Conservation (phyloP, 1,140 invertebrate genomes). For the Thaumetopoea pityocampa region DNA sequence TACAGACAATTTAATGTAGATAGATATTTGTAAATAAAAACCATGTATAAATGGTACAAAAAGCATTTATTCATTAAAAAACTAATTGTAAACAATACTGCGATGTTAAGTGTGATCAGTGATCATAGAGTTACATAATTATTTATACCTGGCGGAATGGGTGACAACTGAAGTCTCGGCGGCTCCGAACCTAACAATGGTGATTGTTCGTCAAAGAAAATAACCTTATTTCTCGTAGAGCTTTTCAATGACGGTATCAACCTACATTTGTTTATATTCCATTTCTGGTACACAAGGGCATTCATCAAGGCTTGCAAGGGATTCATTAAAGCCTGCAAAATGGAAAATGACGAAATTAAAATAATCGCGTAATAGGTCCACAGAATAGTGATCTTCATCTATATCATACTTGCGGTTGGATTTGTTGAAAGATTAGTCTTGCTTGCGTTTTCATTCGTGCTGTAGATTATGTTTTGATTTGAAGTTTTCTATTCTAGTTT, state of each 20-base stretch:
- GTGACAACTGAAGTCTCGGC: slow-evolving; percentile 45
- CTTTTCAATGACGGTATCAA: slow-evolving; percentile 25
- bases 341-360: no score
- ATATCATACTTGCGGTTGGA: no score
- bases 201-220: slow-evolving; percentile 55
- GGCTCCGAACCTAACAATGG: slow-evolving; percentile 61
- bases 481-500: no score
- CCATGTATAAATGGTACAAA: not conserved
- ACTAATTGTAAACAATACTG: slow-evolving; percentile 6
- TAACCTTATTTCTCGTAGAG: slow-evolving; percentile 35
- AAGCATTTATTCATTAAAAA: slow-evolving; percentile 10
- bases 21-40: not conserved
- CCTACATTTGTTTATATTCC: slow-evolving; percentile 68
- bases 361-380: no score
- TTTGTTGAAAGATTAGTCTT: no score
- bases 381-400: no score
- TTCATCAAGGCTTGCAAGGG: slow-evolving; percentile 90
- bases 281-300: slow-evolving; percentile 84
- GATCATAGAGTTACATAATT: slow-evolving; percentile 56
- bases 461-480: no score
- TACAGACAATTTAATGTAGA: not conserved
- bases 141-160: slow-evolving; percentile 50
- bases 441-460: no score
- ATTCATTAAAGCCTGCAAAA: slow-evolving; percentile 84
- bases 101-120: not conserved